These are phyloP conservation scores for Notamacropus eugenii DNA, from an alignment of 2,797 vertebrate species.

Conservation along the genomic window DNA sequence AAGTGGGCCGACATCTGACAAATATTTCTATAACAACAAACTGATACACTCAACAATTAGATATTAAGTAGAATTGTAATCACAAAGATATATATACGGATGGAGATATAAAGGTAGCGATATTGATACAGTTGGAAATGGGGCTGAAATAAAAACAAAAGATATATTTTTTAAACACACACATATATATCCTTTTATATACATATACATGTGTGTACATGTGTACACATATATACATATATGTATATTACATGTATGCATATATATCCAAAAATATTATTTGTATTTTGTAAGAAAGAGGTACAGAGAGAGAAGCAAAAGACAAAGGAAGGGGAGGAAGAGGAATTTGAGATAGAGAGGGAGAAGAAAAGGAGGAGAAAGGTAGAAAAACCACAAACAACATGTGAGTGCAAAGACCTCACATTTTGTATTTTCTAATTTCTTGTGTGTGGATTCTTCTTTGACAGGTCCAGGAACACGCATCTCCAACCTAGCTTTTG, in stretches of 20 bases:
- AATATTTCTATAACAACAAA: not conserved
- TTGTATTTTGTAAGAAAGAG: not conserved
- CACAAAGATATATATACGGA: not conserved
- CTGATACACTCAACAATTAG: not conserved
- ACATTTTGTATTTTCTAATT: not conserved
- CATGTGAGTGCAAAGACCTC: not conserved
- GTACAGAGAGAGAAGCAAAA: not conserved
- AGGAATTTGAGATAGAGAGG: not conserved
- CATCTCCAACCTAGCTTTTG: not conserved
- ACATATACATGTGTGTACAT: too few relatives aligned
- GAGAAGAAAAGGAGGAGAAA: not conserved
- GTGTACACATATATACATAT: too few relatives aligned
- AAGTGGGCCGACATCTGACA: not conserved
- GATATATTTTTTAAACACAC: too few relatives aligned
- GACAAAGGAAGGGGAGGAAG: not conserved
- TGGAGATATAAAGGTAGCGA: too few relatives aligned
- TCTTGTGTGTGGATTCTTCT: not conserved
- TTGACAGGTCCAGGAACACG: not conserved
- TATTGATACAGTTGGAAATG: too few relatives aligned
- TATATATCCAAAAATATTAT: not conserved
- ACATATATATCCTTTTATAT: too few relatives aligned
- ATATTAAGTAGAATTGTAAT: rapidly evolving
- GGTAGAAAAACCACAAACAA: not conserved
- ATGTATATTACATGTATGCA: too few relatives aligned
- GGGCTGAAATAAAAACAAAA: too few relatives aligned